phyloP scores from a whole-genome alignment of 2,113 vertebrate genomes.

The Phylloscopus whistleri region DNA sequence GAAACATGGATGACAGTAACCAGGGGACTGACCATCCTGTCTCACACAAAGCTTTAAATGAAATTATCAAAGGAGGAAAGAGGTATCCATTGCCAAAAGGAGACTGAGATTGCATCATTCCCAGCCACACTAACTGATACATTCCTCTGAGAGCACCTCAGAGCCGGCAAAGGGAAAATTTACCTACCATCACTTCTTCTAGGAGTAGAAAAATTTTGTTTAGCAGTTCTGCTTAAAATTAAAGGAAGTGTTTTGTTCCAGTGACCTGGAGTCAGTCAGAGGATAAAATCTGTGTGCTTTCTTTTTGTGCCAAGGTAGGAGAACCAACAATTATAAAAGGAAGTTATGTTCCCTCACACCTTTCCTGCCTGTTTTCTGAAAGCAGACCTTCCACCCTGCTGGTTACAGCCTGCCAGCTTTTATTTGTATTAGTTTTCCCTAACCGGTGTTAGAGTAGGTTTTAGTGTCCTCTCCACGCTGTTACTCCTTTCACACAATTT shows the following conservation, averaged over 20 bases:
- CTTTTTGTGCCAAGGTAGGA: constrained; percentile 39
- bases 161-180: neutral
- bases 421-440: neutral
- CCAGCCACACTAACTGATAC: neutral
- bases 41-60: neutral
- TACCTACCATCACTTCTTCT: neutral
- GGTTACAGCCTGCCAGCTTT: neutral
- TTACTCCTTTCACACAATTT: neutral
- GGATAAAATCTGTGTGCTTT: neutral
- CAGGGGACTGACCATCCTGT: neutral
- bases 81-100: neutral
- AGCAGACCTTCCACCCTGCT: neutral
- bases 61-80: neutral
- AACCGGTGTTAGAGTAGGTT: neutral
- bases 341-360: constrained; percentile 49
- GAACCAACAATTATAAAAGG: constrained; percentile 30
- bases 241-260: constrained; percentile 36
- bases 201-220: neutral
- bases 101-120: neutral
- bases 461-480: neutral
- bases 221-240: constrained; percentile 3
- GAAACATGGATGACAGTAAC: neutral
- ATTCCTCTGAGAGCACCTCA: neutral
- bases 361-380: constrained; percentile 59
- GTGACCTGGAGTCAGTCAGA: neutral